Base-by-base conservation (phyloP, 2,888 invertebrate genomes). In the Blastobasis lacticolella region DNA sequence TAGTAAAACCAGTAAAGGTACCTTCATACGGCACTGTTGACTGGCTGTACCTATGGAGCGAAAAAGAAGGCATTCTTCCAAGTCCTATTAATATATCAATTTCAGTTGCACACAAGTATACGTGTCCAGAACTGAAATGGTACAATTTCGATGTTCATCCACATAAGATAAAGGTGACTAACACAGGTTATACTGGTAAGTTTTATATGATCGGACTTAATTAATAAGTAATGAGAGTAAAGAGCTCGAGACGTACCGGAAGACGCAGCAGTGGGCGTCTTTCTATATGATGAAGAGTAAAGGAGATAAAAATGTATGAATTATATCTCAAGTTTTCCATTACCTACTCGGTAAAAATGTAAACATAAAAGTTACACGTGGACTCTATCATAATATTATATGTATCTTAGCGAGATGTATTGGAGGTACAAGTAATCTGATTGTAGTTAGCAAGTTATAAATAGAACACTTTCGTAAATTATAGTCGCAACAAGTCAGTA, bases 141-240 rank as follows among this genome's bases (percentile, higher is more conserved):
- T 78, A 78, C 55, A 90, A 92, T 66, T 90, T 90, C 55, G 89
- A 92, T 40, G 69, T 89, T 2, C 78, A 75, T 46, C 92, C 93
- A 0, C 90, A 90, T 61, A 92, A 91, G 70, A 75, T 92, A 56
- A 92, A 92, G 69, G 54, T 93, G 10, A 90, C 90, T 0, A 93
- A 93, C 60, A 92, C 91, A n/a, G 93, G 93, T 50, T 89, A 89
- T 55, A 92, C 92, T 45, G 77, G 92, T 92, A 67, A 78, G 75
- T 63, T 49, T 5, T 48, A 10, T 46, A 10, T 42, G 6, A 38
- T 44, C 41, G 4, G 9, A 7, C 4, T 2, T 9, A 9, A 41
- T 9, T 23, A 23, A 23, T 23, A 23, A 23, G 23, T 2, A 23
- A 23, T 23, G 23, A 23, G 23, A 23, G 3, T 7, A 45, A 41